Base-by-base conservation (phyloP, 1,140 invertebrate species). In the Bombyx mandarina region DNA sequence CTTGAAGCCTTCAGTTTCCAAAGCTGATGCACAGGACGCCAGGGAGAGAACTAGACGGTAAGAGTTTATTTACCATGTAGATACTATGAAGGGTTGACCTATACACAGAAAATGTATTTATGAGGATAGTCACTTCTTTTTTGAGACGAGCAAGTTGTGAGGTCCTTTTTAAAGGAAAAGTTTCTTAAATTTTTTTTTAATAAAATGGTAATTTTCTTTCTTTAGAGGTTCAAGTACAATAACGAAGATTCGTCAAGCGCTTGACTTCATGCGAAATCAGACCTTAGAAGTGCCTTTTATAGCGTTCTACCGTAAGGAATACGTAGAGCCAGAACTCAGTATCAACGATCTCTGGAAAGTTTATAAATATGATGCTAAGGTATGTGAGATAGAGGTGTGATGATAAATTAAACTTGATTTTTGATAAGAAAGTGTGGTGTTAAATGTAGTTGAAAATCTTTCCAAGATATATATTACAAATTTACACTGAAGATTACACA, bases 291-390 rank as follows among this genome's bases (percentile, higher is more conserved):
- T 99, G 35, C 97, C 98, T 1, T 99, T 99, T 75, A 99, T 99
- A 69, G 96, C 97, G 0, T 99, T 99, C 81, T 99, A 99, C 75
- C 91, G 98, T 35, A 99, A 99, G 86, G 99, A 99, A 82, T 98
- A 99, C 77, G 96, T 99, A 0, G 93, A 97, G 70, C 96, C 97
- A 0, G 97, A 99, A 70, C 82, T 99, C 8, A 96, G 94, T 58
- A 97, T 99, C 22, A 97, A 97, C 73, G 98, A 99, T 79, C 85
- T 99, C 1, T 99, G 98, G 98, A 96, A 95, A 78, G 94, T 99
- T 1, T 99, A 98, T 80, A 95, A 96, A 69, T 98, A 91, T 79
- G 98, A 99, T 89, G 97, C 96, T 46, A 98, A 97, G 89, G 93
- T 94, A 77, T 65, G 61, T 35, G 26, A 2, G 4, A 35, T 35